These are phyloP conservation scores for Upupa epops DNA, from an alignment of 2,113 vertebrate species.

Conservation along the genomic window DNA sequence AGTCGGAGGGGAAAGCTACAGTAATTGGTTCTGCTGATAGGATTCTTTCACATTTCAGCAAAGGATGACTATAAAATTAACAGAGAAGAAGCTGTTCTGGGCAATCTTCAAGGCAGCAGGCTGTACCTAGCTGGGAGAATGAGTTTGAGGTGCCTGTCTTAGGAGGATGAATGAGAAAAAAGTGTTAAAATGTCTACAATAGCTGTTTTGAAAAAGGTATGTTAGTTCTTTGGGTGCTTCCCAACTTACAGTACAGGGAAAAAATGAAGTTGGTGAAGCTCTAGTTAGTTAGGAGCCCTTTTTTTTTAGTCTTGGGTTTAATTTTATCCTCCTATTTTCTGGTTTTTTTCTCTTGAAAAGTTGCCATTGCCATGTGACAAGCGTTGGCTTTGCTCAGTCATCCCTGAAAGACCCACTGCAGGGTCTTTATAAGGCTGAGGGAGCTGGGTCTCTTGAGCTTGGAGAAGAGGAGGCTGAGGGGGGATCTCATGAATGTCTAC, in stretches of 20 bases:
- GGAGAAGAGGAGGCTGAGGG: too few species aligned
- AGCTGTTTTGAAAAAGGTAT: not conserved
- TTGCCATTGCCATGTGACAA: not conserved
- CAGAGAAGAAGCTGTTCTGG: not conserved
- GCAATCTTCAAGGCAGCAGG: not conserved
- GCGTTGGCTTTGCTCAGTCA: not conserved
- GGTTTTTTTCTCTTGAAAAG: not conserved
- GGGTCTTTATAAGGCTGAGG: too few species aligned
- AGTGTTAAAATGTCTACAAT: not conserved
- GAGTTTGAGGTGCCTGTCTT: not conserved
- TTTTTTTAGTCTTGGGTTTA: not conserved
- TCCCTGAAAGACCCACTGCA: not conserved
- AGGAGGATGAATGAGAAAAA: not conserved
- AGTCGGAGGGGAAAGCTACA: not conserved
- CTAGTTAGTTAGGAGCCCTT: not conserved
- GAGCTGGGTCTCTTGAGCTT: too few species aligned
- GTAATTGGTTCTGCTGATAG: conserved; percentile 36
- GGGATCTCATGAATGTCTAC: too few species aligned
- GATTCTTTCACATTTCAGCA: not conserved
- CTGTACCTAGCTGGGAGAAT: not conserved
- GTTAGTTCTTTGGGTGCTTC: not conserved
- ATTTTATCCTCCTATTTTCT: not conserved
- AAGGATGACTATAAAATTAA: not conserved
- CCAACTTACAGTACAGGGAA: not conserved
- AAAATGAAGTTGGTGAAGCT: not conserved